These are phyloP conservation scores for Vultur gryphus DNA, from an alignment of 2,797 vertebrate genomes.

Conservation along the genomic window DNA sequence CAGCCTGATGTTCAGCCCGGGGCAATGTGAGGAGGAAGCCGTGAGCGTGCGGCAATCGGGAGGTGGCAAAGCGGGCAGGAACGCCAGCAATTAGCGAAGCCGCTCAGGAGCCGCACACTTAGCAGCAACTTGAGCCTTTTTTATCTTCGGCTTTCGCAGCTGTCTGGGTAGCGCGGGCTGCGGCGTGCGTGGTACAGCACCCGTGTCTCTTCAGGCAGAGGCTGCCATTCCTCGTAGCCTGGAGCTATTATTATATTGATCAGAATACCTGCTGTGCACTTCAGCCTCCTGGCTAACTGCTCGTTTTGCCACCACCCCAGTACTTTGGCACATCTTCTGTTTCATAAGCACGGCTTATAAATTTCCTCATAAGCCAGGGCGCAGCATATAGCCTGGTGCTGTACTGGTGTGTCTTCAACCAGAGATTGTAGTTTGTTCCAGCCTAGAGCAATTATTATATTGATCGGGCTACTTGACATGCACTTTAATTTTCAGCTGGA, in stretches of 20 bases:
- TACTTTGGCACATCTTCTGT: not conserved
- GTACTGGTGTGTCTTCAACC: not conserved
- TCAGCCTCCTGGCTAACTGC: not conserved
- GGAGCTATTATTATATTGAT: not conserved
- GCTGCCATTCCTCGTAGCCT: not conserved
- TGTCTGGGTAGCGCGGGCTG: not conserved
- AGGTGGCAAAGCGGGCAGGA: not conserved
- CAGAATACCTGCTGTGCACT: not conserved
- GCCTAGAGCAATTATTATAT: slow-evolving; percentile 41
- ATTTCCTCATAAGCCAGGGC: not conserved
- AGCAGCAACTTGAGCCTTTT: not conserved
- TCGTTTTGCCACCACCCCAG: not conserved
- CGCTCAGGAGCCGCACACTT: not conserved
- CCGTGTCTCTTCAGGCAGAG: not conserved
- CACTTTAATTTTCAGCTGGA: slow-evolving; percentile 55
- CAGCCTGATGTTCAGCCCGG: not conserved
- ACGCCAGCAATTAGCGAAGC: not conserved
- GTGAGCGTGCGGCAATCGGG: not conserved
- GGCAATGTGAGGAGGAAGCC: not conserved
- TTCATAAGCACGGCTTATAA: not conserved
- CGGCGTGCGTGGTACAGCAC: not conserved
- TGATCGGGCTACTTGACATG: slow-evolving; percentile 43
- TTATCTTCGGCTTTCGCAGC: not conserved
- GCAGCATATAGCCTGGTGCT: not conserved
- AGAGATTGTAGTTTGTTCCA: slow-evolving; percentile 31